These are phyloP conservation scores for Diorhabda carinulata DNA, from an alignment of 1,140 invertebrate species.

Conservation along the genomic window DNA sequence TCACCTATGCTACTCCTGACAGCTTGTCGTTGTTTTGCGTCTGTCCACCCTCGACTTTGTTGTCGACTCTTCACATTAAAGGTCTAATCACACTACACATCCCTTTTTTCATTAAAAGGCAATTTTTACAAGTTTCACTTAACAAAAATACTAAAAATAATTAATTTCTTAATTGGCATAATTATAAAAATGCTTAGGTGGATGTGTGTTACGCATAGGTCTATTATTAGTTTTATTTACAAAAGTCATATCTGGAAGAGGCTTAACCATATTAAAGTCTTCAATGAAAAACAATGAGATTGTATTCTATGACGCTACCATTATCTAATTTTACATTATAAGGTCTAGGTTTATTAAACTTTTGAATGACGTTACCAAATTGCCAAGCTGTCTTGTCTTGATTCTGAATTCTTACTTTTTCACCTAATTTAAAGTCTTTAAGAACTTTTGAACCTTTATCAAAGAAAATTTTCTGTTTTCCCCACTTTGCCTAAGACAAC, in stretches of 20 bases:
- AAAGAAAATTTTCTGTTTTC: no score
- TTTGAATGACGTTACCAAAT: background rate
- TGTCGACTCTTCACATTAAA: no score
- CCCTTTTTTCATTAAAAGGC: no score
- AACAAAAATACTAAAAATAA: no score
- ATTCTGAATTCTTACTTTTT: constrained; percentile 7
- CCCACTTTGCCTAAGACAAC: no score
- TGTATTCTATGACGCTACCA: constrained; percentile 1
- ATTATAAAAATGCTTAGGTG: background rate
- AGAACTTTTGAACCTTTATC: no score
- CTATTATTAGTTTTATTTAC: background rate
- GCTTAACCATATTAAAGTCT: background rate
- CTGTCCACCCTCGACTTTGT: no score
- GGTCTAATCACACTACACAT: no score
- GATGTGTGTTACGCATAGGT: background rate
- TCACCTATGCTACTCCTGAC: no score
- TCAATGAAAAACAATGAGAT: background rate
- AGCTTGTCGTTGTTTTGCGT: no score
- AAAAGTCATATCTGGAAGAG: background rate
- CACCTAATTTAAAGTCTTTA: background rate
- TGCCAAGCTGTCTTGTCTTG: background rate
- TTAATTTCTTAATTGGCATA: no score
- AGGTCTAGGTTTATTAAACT: background rate
- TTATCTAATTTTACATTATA: background rate
- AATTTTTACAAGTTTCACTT: no score